phyloP scores from a whole-genome alignment of 2,113 vertebrate species.

The Struthio camelus region DNA sequence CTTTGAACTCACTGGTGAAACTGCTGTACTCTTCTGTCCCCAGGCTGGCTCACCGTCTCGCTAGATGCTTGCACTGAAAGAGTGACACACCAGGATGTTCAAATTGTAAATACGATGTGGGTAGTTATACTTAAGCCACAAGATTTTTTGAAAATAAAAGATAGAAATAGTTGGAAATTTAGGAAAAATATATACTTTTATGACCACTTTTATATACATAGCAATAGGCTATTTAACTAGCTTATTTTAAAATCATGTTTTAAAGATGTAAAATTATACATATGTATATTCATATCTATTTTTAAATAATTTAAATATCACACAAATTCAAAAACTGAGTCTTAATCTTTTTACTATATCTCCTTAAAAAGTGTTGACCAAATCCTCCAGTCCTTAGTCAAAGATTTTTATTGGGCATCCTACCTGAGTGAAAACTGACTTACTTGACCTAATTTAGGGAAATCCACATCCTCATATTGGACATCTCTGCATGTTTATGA shows the following conservation, averaged over 20 bases:
- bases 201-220: not conserved
- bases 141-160: not conserved
- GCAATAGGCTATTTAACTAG: not conserved
- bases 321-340: not conserved
- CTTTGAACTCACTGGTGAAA: not conserved
- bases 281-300: not conserved
- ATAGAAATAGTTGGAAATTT: not conserved
- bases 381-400: not conserved
- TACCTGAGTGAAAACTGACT: not conserved
- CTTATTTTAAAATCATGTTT: not conserved
- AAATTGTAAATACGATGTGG: not conserved
- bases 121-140: not conserved
- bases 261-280: not conserved
- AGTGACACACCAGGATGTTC: not conserved
- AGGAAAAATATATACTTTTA: not conserved
- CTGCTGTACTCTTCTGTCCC: not conserved
- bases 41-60: not conserved
- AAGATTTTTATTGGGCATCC: not conserved
- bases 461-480: constrained; percentile 1
- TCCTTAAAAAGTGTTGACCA: not conserved
- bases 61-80: not conserved
- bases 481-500: constrained; percentile 36
- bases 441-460: not conserved
- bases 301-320: not conserved
- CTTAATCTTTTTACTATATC: not conserved